phyloP scores from a whole-genome alignment of 2,888 invertebrate genomes.

The Orchestes rusci region DNA sequence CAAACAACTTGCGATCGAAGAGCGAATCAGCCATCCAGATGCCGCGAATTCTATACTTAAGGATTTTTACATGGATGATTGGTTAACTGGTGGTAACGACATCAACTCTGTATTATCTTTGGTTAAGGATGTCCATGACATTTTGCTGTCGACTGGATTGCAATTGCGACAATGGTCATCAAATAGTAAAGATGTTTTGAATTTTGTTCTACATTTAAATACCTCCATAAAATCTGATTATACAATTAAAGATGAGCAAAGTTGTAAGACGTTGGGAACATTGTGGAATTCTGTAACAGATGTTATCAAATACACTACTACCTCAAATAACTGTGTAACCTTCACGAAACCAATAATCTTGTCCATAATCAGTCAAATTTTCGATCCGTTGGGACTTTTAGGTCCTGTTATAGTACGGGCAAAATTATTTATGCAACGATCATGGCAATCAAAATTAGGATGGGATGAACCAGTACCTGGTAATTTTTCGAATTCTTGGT shows the following conservation, averaged over 20 bases:
- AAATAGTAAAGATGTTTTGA: background rate
- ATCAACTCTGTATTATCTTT: background rate
- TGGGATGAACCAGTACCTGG: too few relatives aligned
- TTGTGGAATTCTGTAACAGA: background rate
- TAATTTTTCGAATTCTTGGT: too few relatives aligned
- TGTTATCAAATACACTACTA: background rate
- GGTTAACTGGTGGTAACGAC: background rate
- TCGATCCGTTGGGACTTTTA: constrained; percentile 5
- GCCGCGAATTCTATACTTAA: background rate
- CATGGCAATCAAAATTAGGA: too few relatives aligned
- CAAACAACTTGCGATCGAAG: constrained; percentile 1
- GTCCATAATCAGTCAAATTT: background rate
- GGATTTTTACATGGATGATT: constrained; percentile 1
- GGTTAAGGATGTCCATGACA: constrained; percentile 5
- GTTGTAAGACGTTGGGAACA: constrained; percentile 1
- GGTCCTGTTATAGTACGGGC: constrained; percentile 2
- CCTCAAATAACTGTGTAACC: background rate
- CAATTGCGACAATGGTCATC: constrained; percentile 2
- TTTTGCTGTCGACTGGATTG: constrained; percentile 3
- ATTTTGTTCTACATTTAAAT: too few relatives aligned
- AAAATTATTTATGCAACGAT: constrained; percentile 1
- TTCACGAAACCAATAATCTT: background rate
- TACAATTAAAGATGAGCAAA: background rate
- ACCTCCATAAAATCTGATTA: background rate
- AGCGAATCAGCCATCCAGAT: background rate